Conservation (phyloP, 2,888 invertebrate genomes). For the Plebejus argus region DNA sequence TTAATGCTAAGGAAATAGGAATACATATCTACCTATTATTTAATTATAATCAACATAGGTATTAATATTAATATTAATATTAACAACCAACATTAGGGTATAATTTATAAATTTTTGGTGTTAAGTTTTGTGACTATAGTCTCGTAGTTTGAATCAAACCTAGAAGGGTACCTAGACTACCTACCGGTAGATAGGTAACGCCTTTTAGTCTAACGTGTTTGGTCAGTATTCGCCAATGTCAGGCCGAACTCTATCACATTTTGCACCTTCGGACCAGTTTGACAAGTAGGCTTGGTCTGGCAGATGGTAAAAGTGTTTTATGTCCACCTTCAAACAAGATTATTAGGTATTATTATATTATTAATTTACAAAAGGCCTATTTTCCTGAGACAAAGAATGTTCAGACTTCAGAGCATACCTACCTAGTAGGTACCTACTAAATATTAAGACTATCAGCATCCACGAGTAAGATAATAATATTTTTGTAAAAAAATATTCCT, state of each 20-base stretch:
- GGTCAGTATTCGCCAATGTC: not conserved
- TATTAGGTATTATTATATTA: not conserved
- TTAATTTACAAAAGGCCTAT: not conserved
- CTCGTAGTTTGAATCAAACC: too few relatives aligned
- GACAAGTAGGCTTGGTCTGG: conserved; percentile 22
- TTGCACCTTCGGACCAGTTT: conserved; percentile 27
- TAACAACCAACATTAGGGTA: too few relatives aligned
- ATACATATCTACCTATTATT: too few relatives aligned
- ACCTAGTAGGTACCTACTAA: not conserved
- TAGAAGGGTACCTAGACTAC: too few relatives aligned
- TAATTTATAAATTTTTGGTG: too few relatives aligned
- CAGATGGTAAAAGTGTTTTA: conserved; percentile 21
- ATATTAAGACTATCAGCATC: too few relatives aligned
- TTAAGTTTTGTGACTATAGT: too few relatives aligned
- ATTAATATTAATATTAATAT: too few relatives aligned
- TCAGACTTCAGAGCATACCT: not conserved
- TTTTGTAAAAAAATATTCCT: too few relatives aligned
- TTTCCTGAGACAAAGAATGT: not conserved
- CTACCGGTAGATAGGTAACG: not conserved
- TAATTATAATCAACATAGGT: too few relatives aligned
- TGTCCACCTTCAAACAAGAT: not conserved
- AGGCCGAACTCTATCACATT: conserved; percentile 11
- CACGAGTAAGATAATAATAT: too few relatives aligned
- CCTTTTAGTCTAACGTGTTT: conserved; percentile 1
- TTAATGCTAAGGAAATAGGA: too few relatives aligned